Evolutionary conservation across 1,140 invertebrate species (phyloP).

Genomic region (Philopotamus ludificatus): DNA sequence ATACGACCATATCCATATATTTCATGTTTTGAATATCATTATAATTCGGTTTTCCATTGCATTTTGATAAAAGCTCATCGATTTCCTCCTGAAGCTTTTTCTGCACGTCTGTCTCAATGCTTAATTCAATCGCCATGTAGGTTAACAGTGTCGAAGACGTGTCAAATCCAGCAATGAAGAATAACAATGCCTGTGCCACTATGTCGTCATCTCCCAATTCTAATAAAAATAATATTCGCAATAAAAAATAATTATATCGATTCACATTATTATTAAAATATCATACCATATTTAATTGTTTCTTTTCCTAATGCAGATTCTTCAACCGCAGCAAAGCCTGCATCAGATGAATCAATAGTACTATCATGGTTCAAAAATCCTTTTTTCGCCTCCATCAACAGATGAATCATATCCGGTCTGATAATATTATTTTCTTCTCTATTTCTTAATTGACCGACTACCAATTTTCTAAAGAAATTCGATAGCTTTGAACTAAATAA

Average conservation of each 20-base stretch:
- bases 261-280: not conserved
- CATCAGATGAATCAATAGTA: constrained; percentile 45
- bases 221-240: not conserved
- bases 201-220: constrained; percentile 32
- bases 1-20: constrained; percentile 40
- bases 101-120: constrained; percentile 52
- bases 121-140: constrained; percentile 50
- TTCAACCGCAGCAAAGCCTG: constrained; percentile 52
- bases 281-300: constrained; percentile 8
- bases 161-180: constrained; percentile 46
- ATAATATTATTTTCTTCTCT: constrained; percentile 52
- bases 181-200: constrained; percentile 40
- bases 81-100: constrained; percentile 52
- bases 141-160: constrained; percentile 49
- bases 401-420: constrained; percentile 57
- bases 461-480: constrained; percentile 47
- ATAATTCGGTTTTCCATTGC: constrained; percentile 45
- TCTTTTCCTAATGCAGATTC: constrained; percentile 47
- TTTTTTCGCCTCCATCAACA: constrained; percentile 54
- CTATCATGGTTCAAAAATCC: constrained; percentile 43
- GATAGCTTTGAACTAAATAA: constrained; percentile 33
- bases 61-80: constrained; percentile 37
- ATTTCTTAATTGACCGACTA: constrained; percentile 53
- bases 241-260: not conserved
- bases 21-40: constrained; percentile 47